A percentile compares a stretch with the other conserved stretches of the same genome.
These are phyloP conservation scores for Chrysogorgia sp. DNA, from an alignment of 92 coral and sea anemone species.

Conservation along the genomic window DNA sequence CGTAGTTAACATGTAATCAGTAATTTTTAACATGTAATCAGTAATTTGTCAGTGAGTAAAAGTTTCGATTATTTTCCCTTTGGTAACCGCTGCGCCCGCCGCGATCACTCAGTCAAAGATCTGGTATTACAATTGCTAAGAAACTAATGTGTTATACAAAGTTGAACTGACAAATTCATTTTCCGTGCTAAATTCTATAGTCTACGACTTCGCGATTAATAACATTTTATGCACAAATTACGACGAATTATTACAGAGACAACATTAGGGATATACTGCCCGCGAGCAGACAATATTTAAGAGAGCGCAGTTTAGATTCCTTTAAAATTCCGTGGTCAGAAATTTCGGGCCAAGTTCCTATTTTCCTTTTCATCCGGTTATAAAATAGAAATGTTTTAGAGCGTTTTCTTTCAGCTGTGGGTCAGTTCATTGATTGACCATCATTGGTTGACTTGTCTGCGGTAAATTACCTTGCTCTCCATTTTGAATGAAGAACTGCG, in stretches of 20 bases:
- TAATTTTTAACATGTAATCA: conserved; percentile 27
- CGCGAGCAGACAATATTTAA: neutral
- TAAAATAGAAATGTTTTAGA: conserved; percentile 16
- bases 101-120: neutral
- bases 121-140: conserved; percentile 42
- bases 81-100: neutral
- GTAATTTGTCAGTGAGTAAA: conserved; percentile 41
- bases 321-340: neutral
- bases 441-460: conserved; percentile 29
- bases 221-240: conserved; percentile 17
- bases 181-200: conserved; percentile 9
- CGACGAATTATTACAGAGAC: conserved; percentile 15
- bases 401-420: neutral
- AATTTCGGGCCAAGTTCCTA: conserved; percentile 2
- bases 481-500: conserved; percentile 33
- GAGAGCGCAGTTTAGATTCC: conserved; percentile 6
- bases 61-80: neutral
- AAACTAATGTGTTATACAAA: conserved; percentile 30
- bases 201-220: conserved; percentile 32
- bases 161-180: conserved; percentile 26
- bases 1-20: conserved; percentile 16
- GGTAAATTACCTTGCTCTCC: conserved; percentile 6
- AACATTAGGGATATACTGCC: conserved; percentile 4
- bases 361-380: neutral
- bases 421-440: conserved; percentile 24